Percentiles rank a stretch among this genome's conserved stretches.
These are phyloP conservation scores for Megastigmus dorsalis DNA, from an alignment of 2,888 invertebrate species.

Conservation along the genomic window DNA sequence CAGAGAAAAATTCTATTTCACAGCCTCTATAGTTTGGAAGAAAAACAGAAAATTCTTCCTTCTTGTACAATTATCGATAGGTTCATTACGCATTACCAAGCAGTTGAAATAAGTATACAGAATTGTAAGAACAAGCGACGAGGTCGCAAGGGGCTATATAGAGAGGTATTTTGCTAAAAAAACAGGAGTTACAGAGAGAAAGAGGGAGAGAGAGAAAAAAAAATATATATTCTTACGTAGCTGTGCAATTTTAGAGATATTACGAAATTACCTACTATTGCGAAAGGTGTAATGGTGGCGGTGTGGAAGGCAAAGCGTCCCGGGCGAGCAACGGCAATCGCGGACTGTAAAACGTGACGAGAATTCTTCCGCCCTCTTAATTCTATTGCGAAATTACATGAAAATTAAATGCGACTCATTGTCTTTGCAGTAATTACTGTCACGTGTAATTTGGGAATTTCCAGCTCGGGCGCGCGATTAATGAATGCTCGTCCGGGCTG, in stretches of 20 bases:
- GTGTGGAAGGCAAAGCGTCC: background rate
- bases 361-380: conserved; percentile 20
- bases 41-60: conserved; percentile 36
- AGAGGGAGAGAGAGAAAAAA: conserved; percentile 20
- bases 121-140: background rate
- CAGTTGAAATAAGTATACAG: conserved; percentile 12
- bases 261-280: conserved; percentile 28
- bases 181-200: background rate
- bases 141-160: background rate
- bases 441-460: no score
- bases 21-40: no score
- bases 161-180: background rate
- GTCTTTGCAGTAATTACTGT: no score
- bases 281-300: background rate
- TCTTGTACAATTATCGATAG: conserved; percentile 13
- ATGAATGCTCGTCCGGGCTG: no score
- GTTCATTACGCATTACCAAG: conserved; percentile 13
- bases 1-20: no score
- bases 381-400: conserved; percentile 28
- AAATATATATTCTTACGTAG: conserved; percentile 26
- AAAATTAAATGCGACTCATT: conserved; percentile 20
- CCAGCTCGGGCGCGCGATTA: no score
- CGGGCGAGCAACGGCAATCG: conserved; percentile 17
- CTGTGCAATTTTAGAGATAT: conserved; percentile 43
- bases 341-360: conserved; percentile 16